phyloP scores from a whole-genome alignment of 1,140 invertebrate genomes.

The Coenobita brevimanus region DNA sequence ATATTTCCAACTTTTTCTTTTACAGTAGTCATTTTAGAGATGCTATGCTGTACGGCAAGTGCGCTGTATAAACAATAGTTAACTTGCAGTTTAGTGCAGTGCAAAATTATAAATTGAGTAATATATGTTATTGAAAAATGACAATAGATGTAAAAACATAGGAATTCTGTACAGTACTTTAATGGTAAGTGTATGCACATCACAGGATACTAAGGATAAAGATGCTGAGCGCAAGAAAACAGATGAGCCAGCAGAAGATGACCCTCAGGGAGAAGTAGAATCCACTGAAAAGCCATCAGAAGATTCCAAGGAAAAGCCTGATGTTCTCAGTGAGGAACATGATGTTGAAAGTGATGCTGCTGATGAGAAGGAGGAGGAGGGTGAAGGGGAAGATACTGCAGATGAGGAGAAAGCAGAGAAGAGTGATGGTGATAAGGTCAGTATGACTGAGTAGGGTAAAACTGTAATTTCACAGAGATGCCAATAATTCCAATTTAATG shows the following conservation, averaged over 20 bases:
- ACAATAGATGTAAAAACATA: no score
- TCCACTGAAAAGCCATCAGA: neutral
- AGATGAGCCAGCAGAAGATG: conserved; percentile 52
- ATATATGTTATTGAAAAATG: no score
- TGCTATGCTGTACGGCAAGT: no score
- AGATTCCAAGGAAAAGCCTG: neutral
- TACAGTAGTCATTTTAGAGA: no score
- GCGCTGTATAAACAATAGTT: no score
- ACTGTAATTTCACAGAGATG: neutral
- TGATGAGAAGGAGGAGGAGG: neutral
- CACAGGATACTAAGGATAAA: conserved; percentile 32
- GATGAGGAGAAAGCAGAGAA: conserved; percentile 10
- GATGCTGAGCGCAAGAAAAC: conserved; percentile 56
- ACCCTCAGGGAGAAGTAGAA: conserved; percentile 4
- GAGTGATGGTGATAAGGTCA: neutral
- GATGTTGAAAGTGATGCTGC: neutral
- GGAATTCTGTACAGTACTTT: no score
- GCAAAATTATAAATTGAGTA: no score
- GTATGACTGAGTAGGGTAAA: neutral
- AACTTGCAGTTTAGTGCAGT: no score
- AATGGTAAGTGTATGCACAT: no score
- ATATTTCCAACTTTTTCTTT: no score
- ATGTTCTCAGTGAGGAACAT: no score
- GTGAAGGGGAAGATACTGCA: neutral
- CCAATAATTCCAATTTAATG: no score